phyloP scores from a whole-genome alignment of 2,888 invertebrate genomes.

The Ellobium chinense region DNA sequence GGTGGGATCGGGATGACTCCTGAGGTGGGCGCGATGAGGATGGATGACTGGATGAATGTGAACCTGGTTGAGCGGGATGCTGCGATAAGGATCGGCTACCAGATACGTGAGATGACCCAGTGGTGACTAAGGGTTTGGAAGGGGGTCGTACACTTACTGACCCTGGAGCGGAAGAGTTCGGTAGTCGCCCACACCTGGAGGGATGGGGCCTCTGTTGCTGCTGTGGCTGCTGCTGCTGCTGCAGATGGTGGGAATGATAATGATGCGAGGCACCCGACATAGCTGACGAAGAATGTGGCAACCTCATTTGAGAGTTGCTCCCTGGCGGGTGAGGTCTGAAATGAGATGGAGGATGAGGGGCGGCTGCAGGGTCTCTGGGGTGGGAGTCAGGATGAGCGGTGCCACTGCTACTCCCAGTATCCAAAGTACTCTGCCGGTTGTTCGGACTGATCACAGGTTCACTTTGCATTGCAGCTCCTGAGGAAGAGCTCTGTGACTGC shows the following conservation, averaged over 20 bases:
- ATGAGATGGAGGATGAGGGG: conserved; percentile 9
- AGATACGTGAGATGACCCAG: neutral
- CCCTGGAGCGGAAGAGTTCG: neutral
- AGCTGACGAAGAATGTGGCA: conserved; percentile 18
- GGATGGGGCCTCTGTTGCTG: conserved; percentile 30
- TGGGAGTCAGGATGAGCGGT: neutral
- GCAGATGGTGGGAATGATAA: neutral
- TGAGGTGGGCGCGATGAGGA: neutral
- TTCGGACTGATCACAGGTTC: conserved; percentile 19
- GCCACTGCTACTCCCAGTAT: neutral
- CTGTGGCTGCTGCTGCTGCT: too few species aligned
- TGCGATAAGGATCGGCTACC: neutral
- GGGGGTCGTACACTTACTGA: neutral
- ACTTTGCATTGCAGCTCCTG: neutral
- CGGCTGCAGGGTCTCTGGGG: neutral
- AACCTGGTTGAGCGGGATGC: neutral
- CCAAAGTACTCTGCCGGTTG: neutral
- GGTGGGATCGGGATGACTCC: neutral
- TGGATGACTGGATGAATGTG: conserved; percentile 7
- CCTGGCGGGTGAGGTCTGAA: conserved; percentile 7
- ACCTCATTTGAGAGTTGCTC: conserved; percentile 16
- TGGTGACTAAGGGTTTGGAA: neutral
- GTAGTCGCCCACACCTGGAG: conserved; percentile 3
- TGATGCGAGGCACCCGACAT: conserved; percentile 1
- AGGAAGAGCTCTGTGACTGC: neutral